Percentiles rank a stretch among this genome's conserved stretches.
Conservation (phyloP, 64 coral and sea anemone species). For the Catalaphyllia jardinei region DNA sequence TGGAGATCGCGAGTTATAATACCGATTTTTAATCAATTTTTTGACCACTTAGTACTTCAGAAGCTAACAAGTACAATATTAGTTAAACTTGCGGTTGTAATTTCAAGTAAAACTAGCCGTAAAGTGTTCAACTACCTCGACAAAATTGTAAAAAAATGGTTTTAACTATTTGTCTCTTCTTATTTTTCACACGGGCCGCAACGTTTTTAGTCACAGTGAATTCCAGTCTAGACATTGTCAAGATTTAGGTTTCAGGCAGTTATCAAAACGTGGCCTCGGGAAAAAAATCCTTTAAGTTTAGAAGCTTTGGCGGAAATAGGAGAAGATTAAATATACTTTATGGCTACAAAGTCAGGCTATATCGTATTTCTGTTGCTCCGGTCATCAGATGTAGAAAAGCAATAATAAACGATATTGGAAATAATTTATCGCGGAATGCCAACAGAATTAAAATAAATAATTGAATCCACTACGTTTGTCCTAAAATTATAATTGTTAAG, state of each 20-base stretch:
- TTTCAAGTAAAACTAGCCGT: background rate
- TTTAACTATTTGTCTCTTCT: background rate
- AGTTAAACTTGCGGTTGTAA: background rate
- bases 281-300: background rate
- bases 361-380: background rate
- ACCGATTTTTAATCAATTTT: constrained; percentile 16
- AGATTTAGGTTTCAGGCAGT: background rate
- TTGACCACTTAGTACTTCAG: background rate
- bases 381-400: background rate
- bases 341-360: background rate
- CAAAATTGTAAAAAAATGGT: background rate
- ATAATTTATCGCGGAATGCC: background rate
- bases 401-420: background rate
- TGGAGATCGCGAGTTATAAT: constrained; percentile 3
- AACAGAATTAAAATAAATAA: background rate
- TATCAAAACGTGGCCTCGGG: background rate
- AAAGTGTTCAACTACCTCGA: background rate
- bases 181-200: background rate
- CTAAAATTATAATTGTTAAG: background rate
- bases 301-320: background rate
- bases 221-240: background rate
- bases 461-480: background rate
- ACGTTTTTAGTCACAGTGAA: background rate
- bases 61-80: background rate
- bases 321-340: background rate